A percentile compares a stretch with the other conserved stretches of the same genome.
phyloP scores from a whole-genome alignment of 2,888 invertebrate species.

The Andrena bicolor region DNA sequence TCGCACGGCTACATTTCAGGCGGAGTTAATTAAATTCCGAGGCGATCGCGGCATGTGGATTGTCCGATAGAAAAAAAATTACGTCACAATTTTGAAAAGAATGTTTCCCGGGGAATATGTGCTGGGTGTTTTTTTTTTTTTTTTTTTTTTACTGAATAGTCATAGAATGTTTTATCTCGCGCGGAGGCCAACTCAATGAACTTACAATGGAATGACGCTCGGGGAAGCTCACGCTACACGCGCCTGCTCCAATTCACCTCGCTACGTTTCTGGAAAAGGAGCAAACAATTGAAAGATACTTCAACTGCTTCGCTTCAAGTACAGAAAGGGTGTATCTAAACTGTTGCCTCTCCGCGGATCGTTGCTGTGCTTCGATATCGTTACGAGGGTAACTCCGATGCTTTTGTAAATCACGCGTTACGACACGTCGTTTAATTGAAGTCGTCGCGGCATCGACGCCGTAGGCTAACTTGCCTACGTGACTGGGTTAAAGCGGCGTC shows the following conservation, averaged over 20 bases:
- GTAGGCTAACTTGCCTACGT: conserved; percentile 75
- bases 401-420: conserved; percentile 15
- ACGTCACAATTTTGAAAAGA: background rate
- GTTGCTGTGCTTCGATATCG: background rate
- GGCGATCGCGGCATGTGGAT: background rate
- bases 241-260: background rate
- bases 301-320: background rate
- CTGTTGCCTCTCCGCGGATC: background rate
- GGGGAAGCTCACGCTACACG: background rate
- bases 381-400: background rate
- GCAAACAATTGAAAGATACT: background rate
- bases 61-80: background rate
- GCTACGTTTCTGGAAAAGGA: conserved; percentile 1
- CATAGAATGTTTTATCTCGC: background rate
- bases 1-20: background rate
- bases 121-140: no score
- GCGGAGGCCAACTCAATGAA: background rate
- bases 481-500: conserved; percentile 74
- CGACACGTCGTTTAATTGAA: conserved; percentile 48
- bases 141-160: no score
- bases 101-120: background rate
- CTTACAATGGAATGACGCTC: background rate
- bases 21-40: conserved; percentile 7
- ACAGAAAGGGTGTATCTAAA: background rate
- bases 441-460: conserved; percentile 69